Conservation (phyloP, 2,888 invertebrate genomes). For the Drosophila eohydei region DNA sequence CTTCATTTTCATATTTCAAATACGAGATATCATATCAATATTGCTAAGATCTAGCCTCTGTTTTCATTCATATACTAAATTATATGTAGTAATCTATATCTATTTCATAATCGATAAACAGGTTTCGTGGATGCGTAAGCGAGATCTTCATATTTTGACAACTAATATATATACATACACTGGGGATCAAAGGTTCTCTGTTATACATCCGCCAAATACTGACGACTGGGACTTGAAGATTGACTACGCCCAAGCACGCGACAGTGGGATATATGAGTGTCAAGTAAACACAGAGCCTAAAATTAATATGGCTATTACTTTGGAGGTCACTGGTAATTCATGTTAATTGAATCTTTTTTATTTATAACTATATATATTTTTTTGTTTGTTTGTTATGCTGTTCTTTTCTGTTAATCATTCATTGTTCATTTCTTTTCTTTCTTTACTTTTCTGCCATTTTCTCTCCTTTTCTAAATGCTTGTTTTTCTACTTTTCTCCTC, state of each 20-base stretch:
- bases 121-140: conserved; percentile 85
- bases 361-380: not conserved
- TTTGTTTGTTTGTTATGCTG: no score
- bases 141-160: conserved; percentile 91
- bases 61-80: no score
- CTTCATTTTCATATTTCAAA: not conserved
- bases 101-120: conserved; percentile 27
- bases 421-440: not conserved
- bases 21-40: no score
- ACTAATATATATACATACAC: conserved; percentile 94
- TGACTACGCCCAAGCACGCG: conserved; percentile 92
- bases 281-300: conserved; percentile 96
- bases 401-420: no score
- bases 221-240: conserved; percentile 95
- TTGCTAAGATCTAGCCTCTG: no score
- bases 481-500: not conserved
- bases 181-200: conserved; percentile 94
- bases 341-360: not conserved
- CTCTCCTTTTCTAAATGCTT: not conserved
- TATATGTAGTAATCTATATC: no score
- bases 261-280: conserved; percentile 94
- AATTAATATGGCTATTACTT: conserved; percentile 92
- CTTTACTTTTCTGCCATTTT: not conserved
- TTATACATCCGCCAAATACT: conserved; percentile 92
- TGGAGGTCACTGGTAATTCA: conserved; percentile 91